Evolutionary conservation across 2,797 vertebrate genomes (phyloP), one percentile per base, ranked within the genome.

Genomic region (Melanotaenia parkinsoni): DNA sequence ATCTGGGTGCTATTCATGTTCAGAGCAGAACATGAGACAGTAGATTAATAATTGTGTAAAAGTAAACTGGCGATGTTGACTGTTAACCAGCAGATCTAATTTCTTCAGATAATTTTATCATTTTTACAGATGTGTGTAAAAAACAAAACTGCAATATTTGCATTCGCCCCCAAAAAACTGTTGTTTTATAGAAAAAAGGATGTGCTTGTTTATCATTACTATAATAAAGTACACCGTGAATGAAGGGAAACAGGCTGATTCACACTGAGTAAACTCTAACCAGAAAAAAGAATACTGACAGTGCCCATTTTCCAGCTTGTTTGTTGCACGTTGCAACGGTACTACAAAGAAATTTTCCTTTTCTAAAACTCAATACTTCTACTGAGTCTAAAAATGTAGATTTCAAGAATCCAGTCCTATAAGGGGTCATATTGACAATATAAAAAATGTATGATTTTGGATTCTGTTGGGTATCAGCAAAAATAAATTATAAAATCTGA

Each of bases 371-470:
- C 45, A 72, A 83, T 82, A 77, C 70, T 81, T 73, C 75, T 90
- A 92, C 77, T 80, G 66, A 74, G 82, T 91, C 91, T 92, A 93
- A 90, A 81, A 91, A 83, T 85, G 84, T 81, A 86, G 82, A 81
- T 86, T 89, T 83, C 76, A 87, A 84, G 74, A 84, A 89, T 80
- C 74, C 79, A 74, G 66, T 57, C 67, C 53, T 79, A 81, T 69
- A 71, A 58, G 22, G 16, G 74, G 77, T 82, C 60, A 77, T 58
- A 69, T 73, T 73, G 75, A 79, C 67, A 79, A 81, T 76, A 58
- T 60, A 57, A 87, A 33, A 81, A 88, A 83, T 83, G 72, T 84
- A 86, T 86, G n/a, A 70, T 77, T 72, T 80, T 53, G 80, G 71
- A 82, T 75, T 84, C 75, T 87, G 74, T 86, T 85, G 84, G 57